Evolutionary conservation across 2,113 vertebrate species (phyloP), one percentile per base, ranked within the genome.

Genomic region (Hydropotes inermis): DNA sequence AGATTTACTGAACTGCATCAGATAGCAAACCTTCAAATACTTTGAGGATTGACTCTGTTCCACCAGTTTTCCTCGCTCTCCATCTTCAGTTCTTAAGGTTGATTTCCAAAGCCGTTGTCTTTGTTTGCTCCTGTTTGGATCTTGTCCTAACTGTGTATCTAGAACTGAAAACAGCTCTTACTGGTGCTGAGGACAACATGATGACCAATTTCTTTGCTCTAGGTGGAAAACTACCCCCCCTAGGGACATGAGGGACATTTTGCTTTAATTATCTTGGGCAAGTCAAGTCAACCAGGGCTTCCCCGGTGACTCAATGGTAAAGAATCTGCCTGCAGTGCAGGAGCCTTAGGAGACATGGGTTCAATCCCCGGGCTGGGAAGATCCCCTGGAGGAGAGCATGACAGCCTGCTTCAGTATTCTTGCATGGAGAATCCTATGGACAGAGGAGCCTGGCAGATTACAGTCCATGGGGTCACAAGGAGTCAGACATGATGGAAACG

Each of bases 161-260:
- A 50, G 23, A 61, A 90, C 16, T 11, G 79, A 87, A 78, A 87
- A 33, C 19, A 55, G 11, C 33, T 81, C 64, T 45, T 67, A 15
- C 2, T 30, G 30, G 58, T 47, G 19, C 43, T 33, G 2, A 54
- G 17, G 12, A 19, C 2, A 55, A 36, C 36, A 57, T 28, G 67
- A 19, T 0, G 8, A 47, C 79, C 47, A 2, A 0, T 78, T 55
- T 87, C 28, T 23, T 89, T 4, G 0, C n/a, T 76, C 5, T 33
- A 23, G 47, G 9, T 17, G 16, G 39, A 52, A 67, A 74, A 15
- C 0, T 5, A 3, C 9, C 5, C 27, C 11, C 9, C 21, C 28
- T 12, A 39, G 67, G 67, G 21, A 74, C 36, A 25, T 27, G 14
- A 91, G 54, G 50, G 6, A 43, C 84, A 58, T 88, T 67, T 85